A percentile compares a stretch with the other conserved stretches of the same genome.
Conservation (phyloP, 2,113 vertebrate species). For the Lophura nycthemera region DNA sequence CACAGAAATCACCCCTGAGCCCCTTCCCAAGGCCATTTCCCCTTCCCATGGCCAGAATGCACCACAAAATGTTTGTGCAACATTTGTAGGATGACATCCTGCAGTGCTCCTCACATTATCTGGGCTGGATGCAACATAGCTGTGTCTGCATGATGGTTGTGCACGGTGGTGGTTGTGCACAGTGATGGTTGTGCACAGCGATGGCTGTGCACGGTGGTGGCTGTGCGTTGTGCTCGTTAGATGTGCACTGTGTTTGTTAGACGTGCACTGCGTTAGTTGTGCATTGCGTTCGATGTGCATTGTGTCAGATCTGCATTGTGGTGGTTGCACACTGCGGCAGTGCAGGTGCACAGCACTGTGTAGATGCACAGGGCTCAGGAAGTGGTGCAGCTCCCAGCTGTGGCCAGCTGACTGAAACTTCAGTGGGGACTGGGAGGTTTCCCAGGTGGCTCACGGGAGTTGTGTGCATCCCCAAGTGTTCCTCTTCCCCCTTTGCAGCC, state of each 20-base stretch:
- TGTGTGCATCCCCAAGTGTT: accelerated
- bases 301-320: accelerated
- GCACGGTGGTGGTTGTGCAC: no score
- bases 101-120: no score
- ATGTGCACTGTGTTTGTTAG: no score
- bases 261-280: accelerated
- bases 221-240: not conserved
- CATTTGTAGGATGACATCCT: no score
- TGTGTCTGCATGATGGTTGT: no score
- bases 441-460: not conserved
- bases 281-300: accelerated
- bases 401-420: no score
- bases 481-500: not conserved
- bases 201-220: not conserved
- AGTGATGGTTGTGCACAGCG: no score
- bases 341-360: no score
- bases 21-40: not conserved
- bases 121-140: not conserved
- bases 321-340: not conserved
- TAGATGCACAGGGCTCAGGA: no score
- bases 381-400: no score
- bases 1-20: not conserved
- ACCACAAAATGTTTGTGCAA: no score
- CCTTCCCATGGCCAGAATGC: not conserved
- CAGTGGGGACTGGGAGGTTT: not conserved